Evolutionary conservation across 2,113 vertebrate species (phyloP), one percentile per base, ranked within the genome.

Genomic region (Petromus typicus): DNA sequence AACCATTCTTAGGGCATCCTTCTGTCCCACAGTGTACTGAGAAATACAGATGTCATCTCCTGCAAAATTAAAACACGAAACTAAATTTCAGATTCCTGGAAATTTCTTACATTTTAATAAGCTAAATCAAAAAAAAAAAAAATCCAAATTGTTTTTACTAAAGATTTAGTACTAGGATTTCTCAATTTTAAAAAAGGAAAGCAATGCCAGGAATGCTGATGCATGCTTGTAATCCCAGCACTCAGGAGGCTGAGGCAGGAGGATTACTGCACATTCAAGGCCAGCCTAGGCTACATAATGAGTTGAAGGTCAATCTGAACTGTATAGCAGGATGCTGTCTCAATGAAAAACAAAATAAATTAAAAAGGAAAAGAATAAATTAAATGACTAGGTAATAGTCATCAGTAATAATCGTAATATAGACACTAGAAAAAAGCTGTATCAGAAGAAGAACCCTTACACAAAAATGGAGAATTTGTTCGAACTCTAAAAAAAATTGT

Each of bases 31-130:
- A 0, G 98, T 71, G 66, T 99, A 99, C 2, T 98, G 99, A 43
- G 99, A 99, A 94, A 99, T 99, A 87, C 99, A 96, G 57, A 99
- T 97, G 73, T 99, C 98, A 76, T 96, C 97, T 98, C 95, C 98
- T 99, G 85, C 8, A 90, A 95, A 98, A 82, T 59, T 81, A 96
- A 95, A 37, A 95, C n/a, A 96, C 4, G 94, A 97, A 95, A 86
- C 88, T 61, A 66, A 22, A 92, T 13, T 95, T 96, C 32, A 96
- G 88, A 92, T 76, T 86, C 43, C 73, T 93, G 34, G 75, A 94
- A 89, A 85, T 73, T 6, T 88, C 64, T 78, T 86, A 86, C 66
- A 89, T 87, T 80, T 86, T 94, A 91, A 63, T 76, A 94, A 90
- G 12, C 40, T 87, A 76, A 79, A 78, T n/a, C n/a, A n/a, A n/a